Evolutionary conservation across 1,140 invertebrate species (phyloP).

Genomic region (Saccostrea echinata): DNA sequence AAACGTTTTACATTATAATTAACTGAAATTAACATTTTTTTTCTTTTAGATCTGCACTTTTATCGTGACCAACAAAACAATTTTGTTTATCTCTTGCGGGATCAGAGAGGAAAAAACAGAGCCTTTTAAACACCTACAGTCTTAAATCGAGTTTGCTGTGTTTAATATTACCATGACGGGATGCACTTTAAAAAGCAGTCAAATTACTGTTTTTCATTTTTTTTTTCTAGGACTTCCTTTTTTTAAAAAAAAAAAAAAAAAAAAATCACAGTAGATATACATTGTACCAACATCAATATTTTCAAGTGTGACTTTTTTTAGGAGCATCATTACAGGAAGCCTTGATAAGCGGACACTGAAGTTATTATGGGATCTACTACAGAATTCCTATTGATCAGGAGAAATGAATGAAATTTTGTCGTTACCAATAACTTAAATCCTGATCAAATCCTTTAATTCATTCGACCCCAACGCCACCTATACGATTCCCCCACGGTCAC

Average conservation of each 20-base stretch:
- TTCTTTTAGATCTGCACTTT: constrained; percentile 25
- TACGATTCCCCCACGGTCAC: too few relatives aligned
- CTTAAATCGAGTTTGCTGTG: too few relatives aligned
- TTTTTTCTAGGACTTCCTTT: too few relatives aligned
- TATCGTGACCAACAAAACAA: constrained; percentile 16
- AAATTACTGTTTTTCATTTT: too few relatives aligned
- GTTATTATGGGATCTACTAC: neutral
- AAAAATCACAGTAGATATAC: too few relatives aligned
- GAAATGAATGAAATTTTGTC: neutral
- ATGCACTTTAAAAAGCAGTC: too few relatives aligned
- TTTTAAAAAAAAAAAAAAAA: too few relatives aligned
- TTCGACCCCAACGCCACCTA: neutral
- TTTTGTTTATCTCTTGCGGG: neutral
- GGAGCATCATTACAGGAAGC: neutral
- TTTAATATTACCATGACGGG: too few relatives aligned
- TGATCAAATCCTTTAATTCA: neutral
- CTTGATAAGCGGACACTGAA: neutral
- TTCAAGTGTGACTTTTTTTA: neutral
- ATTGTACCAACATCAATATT: too few relatives aligned
- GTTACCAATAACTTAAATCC: neutral
- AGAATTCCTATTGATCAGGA: neutral
- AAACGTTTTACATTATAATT: neutral
- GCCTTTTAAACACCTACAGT: neutral
- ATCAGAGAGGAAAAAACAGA: neutral
- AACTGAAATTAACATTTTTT: neutral